A percentile compares a stretch with the other conserved stretches of the same genome.
These are phyloP conservation scores for Threskiornis aethiopicus DNA, from an alignment of 2,797 vertebrate genomes.

Conservation along the genomic window DNA sequence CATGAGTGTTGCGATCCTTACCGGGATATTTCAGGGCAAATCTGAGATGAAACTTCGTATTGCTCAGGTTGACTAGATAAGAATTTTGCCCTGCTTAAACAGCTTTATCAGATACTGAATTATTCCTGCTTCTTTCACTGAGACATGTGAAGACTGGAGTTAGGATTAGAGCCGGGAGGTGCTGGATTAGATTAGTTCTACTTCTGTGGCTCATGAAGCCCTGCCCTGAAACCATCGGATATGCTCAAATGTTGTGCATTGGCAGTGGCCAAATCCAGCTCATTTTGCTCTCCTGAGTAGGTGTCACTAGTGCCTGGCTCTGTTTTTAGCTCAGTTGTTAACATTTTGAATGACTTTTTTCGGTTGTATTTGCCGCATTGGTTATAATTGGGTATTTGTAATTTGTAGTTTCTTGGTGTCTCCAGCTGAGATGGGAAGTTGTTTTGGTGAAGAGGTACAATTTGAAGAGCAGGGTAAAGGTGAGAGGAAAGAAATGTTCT, in stretches of 20 bases:
- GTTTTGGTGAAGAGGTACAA: not conserved
- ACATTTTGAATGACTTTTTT: not conserved
- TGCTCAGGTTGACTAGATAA: not conserved
- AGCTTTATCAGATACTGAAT: not conserved
- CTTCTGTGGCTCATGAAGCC: not conserved
- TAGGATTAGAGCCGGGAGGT: not conserved
- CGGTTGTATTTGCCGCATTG: not conserved
- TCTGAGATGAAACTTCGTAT: not conserved
- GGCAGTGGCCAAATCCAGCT: not conserved
- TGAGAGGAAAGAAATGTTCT: not conserved
- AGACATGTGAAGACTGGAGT: not conserved
- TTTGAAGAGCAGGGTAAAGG: not conserved
- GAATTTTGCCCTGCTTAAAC: not conserved
- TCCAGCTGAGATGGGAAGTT: not conserved
- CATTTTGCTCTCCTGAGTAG: not conserved
- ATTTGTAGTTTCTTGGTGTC: not conserved
- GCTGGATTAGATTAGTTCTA: not conserved
- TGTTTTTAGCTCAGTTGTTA: not conserved
- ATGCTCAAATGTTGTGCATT: not conserved
- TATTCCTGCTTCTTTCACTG: not conserved
- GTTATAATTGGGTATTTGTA: not conserved
- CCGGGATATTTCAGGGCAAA: not conserved
- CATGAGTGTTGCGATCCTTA: not conserved
- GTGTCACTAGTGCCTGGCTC: not conserved
- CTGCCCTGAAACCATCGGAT: not conserved